These are phyloP conservation scores for Hyperoplus immaculatus DNA, from an alignment of 2,797 vertebrate genomes.

Conservation along the genomic window DNA sequence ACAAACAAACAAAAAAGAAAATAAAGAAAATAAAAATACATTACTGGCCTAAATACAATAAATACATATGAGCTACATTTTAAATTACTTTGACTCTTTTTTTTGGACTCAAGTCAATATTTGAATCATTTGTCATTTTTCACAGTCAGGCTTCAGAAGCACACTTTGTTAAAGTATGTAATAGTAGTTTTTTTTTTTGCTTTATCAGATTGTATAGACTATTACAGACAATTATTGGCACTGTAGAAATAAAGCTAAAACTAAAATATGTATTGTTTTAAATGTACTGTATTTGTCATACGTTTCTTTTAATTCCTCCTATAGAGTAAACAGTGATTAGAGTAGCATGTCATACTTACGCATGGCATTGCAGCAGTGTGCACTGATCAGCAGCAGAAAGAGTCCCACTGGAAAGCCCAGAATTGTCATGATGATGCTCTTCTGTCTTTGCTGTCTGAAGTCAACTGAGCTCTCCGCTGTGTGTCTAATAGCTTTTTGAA, in stretches of 20 bases:
- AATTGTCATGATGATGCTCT: slow-evolving; percentile 38
- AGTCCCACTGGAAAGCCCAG: neutral
- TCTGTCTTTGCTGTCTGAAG: slow-evolving; percentile 2
- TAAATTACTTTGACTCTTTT: no score
- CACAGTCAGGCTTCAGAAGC: neutral
- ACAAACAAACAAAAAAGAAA: neutral
- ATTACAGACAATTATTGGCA: neutral
- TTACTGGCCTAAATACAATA: neutral
- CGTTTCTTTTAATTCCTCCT: no score
- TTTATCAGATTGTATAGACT: neutral
- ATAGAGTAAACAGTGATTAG: no score
- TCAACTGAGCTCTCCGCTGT: neutral
- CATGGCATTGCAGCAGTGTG: slow-evolving; percentile 20
- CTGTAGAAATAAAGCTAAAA: neutral
- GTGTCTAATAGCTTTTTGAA: neutral
- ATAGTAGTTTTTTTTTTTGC: neutral
- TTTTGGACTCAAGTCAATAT: no score
- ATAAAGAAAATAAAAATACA: neutral
- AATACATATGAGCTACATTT: no score
- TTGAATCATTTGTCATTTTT: neutral
- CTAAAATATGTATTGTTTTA: no score
- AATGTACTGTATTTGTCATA: no score
- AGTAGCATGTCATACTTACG: slow-evolving; percentile 33
- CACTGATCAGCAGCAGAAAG: slow-evolving; percentile 22
- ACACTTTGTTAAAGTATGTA: neutral